Evolutionary conservation across 2,888 invertebrate genomes (phyloP), one percentile per base, ranked within the genome.

Genomic region (Vannuccia rotundouncinata): DNA sequence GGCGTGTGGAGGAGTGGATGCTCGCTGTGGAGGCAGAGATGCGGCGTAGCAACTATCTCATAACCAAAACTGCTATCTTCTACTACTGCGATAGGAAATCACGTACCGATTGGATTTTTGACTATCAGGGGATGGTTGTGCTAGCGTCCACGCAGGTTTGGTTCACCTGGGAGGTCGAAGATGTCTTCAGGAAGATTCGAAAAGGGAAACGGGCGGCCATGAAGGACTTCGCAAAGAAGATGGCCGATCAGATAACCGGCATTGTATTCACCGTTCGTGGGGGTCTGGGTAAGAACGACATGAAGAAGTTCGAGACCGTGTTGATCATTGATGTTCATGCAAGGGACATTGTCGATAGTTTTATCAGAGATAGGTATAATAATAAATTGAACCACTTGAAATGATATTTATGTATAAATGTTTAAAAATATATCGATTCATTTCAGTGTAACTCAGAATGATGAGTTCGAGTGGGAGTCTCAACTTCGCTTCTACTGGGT

Each of bases 111-210:
- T 81, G 81, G 81, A 81, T 81, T 77, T 31, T 81, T 25, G 78
- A 81, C 29, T 81, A 82, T 73, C 81, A 81, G 66, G 81, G 82
- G n/a, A 81, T 81, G 80, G 76, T 82, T 10, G 79, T 82, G 17
- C 74, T 82, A 25, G 82, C 82, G 29, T 81, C 30, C 13, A 81
- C 73, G 60, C 82, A 82, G 59, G 66, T 82, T 25, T 82, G 82
- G 82, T 81, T 82, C 30, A 82, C 82, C 1, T 82, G 82, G 82
- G 82, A 82, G 31, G 78, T 82, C 22, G 82, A 82, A 66, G 82
- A 82, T 60, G 77, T 73, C 1, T 82, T 82, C 66, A 30, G 29
- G 22, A 82, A 81, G 79, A 81, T 82, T 59, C 66, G 79, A 45
- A 81, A 78, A 78, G 74, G 81, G n/a, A 82, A 82, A 59, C 74